A percentile compares a stretch with the other conserved stretches of the same genome.
Conservation (phyloP, 2,113 vertebrate genomes). For the Falco punctatus region DNA sequence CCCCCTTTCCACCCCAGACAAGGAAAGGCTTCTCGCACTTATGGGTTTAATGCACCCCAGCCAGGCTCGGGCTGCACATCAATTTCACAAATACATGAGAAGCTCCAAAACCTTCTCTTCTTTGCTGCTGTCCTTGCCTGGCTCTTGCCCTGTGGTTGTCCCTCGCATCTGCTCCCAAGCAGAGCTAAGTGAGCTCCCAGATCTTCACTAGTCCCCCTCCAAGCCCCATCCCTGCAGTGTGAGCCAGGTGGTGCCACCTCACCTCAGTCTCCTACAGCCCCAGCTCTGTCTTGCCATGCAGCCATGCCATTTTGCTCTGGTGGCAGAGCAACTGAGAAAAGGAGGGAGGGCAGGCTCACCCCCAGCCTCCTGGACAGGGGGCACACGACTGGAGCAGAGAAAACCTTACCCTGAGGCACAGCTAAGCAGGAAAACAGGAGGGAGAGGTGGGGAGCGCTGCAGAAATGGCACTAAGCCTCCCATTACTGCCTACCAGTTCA, state of each 20-base stretch:
- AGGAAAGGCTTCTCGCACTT: not conserved
- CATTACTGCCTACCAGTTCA: not conserved
- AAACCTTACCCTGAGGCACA: not conserved
- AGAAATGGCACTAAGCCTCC: not conserved
- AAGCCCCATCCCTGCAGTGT: not conserved
- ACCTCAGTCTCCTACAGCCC: not conserved
- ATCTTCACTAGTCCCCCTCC: not conserved
- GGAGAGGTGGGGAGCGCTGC: not conserved
- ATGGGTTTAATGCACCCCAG: not conserved
- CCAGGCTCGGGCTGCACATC: not conserved
- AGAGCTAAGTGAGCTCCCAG: not conserved
- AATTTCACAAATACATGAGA: not conserved
- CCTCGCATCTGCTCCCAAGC: not conserved
- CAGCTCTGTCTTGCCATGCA: not conserved
- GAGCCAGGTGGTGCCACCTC: not conserved
- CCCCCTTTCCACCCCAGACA: not conserved
- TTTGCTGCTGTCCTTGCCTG: not conserved
- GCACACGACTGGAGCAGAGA: not conserved
- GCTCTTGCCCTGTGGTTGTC: fast-evolving
- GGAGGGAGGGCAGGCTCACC: not conserved
- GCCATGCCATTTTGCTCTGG: not conserved
- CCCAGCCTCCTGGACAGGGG: not conserved
- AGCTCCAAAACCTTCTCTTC: not conserved
- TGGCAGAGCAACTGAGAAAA: not conserved
- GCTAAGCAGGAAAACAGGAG: not conserved